Evolutionary conservation across 2,888 invertebrate species (phyloP).

Genomic region (Endomychus coccineus): DNA sequence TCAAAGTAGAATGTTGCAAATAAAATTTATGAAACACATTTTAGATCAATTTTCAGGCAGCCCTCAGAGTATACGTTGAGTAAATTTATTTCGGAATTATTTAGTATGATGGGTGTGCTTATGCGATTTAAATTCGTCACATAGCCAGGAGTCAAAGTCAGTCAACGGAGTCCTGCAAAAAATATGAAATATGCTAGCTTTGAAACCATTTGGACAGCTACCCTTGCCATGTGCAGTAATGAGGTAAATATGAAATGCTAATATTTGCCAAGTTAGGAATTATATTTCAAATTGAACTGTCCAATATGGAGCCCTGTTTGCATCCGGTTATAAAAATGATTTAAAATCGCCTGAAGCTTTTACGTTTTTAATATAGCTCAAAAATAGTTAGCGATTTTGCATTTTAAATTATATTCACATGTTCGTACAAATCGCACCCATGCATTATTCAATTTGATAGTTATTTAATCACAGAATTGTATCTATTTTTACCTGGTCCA

Average conservation of each 20-base stretch:
- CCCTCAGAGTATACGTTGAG: slow-evolving; percentile 18
- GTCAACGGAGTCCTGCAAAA: slow-evolving; percentile 34
- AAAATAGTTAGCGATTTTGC: slow-evolving; percentile 16
- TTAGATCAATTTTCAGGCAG: slow-evolving; percentile 21
- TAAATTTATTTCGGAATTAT: slow-evolving; percentile 38
- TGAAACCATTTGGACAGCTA: slow-evolving; percentile 32
- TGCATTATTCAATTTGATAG: too few relatives aligned
- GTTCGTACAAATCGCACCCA: too few relatives aligned
- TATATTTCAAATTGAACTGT: slow-evolving; percentile 43
- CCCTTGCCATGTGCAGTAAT: slow-evolving; percentile 38
- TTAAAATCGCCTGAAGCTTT: slow-evolving; percentile 28
- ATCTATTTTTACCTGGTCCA: too few relatives aligned
- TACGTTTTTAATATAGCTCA: slow-evolving; percentile 27
- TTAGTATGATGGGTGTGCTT: slow-evolving; percentile 38
- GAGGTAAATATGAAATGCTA: slow-evolving; percentile 44
- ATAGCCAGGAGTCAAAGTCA: slow-evolving; percentile 34
- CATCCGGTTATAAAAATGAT: slow-evolving; percentile 32
- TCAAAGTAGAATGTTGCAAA: too few relatives aligned
- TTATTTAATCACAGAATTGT: too few relatives aligned
- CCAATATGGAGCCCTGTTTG: slow-evolving; percentile 30
- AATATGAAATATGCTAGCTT: slow-evolving; percentile 37
- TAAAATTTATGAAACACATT: slow-evolving; percentile 22
- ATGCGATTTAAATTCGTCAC: slow-evolving; percentile 41
- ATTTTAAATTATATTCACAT: too few relatives aligned
- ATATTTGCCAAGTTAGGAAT: slow-evolving; percentile 42